Conservation (phyloP, 2,888 invertebrate species). For the Phalera bucephala region DNA sequence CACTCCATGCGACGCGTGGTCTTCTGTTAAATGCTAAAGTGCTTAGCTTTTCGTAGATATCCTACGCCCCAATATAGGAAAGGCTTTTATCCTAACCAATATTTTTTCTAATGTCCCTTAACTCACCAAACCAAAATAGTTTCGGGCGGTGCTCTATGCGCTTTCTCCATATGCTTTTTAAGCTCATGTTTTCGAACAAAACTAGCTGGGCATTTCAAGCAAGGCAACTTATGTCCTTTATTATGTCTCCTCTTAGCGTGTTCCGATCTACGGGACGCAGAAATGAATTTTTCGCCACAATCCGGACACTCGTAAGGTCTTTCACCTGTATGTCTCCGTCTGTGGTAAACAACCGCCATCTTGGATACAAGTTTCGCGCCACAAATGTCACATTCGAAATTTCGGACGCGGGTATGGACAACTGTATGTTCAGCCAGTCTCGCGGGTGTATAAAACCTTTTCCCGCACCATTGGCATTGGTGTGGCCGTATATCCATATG, state of each 20-base stretch:
- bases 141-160: slow-evolving; percentile 31
- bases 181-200: slow-evolving; percentile 62
- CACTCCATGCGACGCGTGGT: too few species aligned
- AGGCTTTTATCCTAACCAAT: too few species aligned
- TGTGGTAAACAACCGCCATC: slow-evolving; percentile 74
- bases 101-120: too few species aligned
- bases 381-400: slow-evolving; percentile 80
- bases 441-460: slow-evolving; percentile 76
- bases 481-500: slow-evolving; percentile 74
- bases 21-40: too few species aligned
- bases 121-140: background rate
- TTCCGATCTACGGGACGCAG: slow-evolving; percentile 66
- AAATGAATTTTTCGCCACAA: slow-evolving; percentile 69
- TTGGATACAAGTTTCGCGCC: slow-evolving; percentile 69
- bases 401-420: slow-evolving; percentile 77
- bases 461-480: slow-evolving; percentile 77
- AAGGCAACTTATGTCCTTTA: slow-evolving; percentile 53
- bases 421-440: slow-evolving; percentile 77
- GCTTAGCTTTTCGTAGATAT: too few species aligned
- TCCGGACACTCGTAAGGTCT: slow-evolving; percentile 68
- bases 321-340: slow-evolving; percentile 73
- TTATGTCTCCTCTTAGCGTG: slow-evolving; percentile 68
- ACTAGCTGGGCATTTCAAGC: slow-evolving; percentile 47
- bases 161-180: slow-evolving; percentile 55
- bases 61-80: too few species aligned